Evolutionary conservation across 2,888 invertebrate genomes (phyloP).

Genomic region (Elgonia sp.): DNA sequence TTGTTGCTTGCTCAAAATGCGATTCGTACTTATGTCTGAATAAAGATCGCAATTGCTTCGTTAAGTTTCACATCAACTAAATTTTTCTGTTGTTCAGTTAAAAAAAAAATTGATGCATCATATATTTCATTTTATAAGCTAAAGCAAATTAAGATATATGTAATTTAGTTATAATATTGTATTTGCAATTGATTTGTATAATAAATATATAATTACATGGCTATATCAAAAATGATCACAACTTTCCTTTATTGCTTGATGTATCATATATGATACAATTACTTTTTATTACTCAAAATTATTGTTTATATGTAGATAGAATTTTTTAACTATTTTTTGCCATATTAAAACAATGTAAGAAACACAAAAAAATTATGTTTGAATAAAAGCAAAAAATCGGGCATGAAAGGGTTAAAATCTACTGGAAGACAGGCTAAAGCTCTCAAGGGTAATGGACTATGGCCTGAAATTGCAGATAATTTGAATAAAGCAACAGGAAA

Average conservation of each 20-base stretch:
- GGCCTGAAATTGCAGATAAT: no score
- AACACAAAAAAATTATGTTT: slow-evolving; percentile 20
- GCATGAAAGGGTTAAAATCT: slow-evolving; percentile 28
- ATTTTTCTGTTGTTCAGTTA: slow-evolving; percentile 21
- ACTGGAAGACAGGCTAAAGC: no score
- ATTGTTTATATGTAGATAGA: slow-evolving; percentile 15
- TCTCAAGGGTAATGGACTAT: no score
- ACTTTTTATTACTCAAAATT: slow-evolving; percentile 33
- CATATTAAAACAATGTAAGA: slow-evolving; percentile 22
- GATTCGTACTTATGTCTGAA: slow-evolving; percentile 41
- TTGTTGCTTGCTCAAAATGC: slow-evolving; percentile 54
- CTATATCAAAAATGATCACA: slow-evolving; percentile 19
- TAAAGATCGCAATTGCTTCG: slow-evolving; percentile 46
- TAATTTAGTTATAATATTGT: no score
- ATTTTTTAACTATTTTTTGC: slow-evolving; percentile 33
- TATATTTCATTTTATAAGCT: slow-evolving; percentile 23
- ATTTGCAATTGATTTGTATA: no score
- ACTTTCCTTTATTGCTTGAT: slow-evolving; percentile 39
- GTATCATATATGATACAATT: no score
- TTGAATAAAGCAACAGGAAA: no score
- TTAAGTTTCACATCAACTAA: slow-evolving; percentile 40
- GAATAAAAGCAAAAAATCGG: slow-evolving; percentile 20
- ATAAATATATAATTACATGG: no score
- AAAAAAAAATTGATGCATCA: slow-evolving; percentile 16
- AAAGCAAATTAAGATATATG: slow-evolving; percentile 31